Evolutionary conservation across 2,113 vertebrate species (phyloP), one percentile per base, ranked within the genome.

Genomic region (Micromys minutus): DNA sequence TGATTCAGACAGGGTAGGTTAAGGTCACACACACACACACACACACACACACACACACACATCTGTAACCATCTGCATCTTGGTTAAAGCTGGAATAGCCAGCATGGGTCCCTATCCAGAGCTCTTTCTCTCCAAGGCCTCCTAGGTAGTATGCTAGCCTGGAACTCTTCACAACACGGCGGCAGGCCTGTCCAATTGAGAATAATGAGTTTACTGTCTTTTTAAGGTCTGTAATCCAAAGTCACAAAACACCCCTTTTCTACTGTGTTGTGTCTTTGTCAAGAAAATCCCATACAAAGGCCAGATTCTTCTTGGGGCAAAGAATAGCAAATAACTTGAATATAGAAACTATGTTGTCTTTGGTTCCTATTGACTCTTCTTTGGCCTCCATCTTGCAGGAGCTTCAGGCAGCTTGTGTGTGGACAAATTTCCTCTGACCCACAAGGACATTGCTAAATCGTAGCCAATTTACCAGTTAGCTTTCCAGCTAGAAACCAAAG

Each of bases 31-130:
- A 11, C 16, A 13, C 9, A n/a, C 42, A 92, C 50, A 52, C 50
- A 57, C 55, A 57, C 55, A 57, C 55, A 57, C 50, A 52, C 75
- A 34, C 16, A 34, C 17, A 8, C 15, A 15, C 7, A 39, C 45
- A 93, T 65, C 55, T 95, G 83, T 69, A 31, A 65, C 96, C 90
- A 81, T 55, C 69, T 94, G 65, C 69, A 81, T 50, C 63, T 36
- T 75, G 45, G 45, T 45, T 55, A 29, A 76, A 59, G 76, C 39
- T 75, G 22, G 19, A 29, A 13, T 21, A 34, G 67, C 21, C 55
- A 21, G 21, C 21, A 19, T 39, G 59, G 7, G 31, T 13, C 69
- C 52, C 6, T 26, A 71, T 36, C 36, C 16, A 15, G n/a, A 0
- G 0, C 36, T 75, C 29, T 74, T 34, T 59, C 17, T 63, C 57